These are phyloP conservation scores for Actinia tenebrosa DNA, from an alignment of 64 coral and sea anemone species.

Conservation along the genomic window DNA sequence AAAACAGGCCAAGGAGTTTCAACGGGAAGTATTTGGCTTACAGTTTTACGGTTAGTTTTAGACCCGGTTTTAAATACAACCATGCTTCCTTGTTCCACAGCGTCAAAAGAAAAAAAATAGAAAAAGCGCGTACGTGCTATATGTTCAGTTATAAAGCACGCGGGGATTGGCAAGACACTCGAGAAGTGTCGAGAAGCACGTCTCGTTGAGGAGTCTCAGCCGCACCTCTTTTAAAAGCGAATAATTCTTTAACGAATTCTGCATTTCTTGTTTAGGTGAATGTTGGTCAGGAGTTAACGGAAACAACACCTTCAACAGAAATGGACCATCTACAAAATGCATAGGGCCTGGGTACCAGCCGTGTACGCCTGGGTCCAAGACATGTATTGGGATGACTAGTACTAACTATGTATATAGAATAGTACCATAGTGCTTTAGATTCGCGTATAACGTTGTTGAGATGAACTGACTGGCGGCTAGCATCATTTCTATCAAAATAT, in stretches of 20 bases:
- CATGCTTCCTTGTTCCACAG: too few relatives aligned
- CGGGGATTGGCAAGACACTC: too few relatives aligned
- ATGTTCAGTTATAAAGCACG: too few relatives aligned
- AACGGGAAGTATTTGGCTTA: slow-evolving; percentile 53
- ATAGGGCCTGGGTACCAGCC: slow-evolving; percentile 24
- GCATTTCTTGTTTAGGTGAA: slow-evolving; percentile 3
- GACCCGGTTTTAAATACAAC: neutral
- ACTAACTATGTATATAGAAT: slow-evolving; percentile 27
- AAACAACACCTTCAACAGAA: slow-evolving; percentile 5
- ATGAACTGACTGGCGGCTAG: too few relatives aligned
- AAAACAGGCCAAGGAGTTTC: slow-evolving; percentile 29
- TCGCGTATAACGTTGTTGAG: too few relatives aligned
- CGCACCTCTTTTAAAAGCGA: too few relatives aligned
- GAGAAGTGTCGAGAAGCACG: too few relatives aligned
- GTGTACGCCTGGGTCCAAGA: slow-evolving; percentile 21
- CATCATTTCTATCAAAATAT: too few relatives aligned
- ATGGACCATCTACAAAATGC: slow-evolving; percentile 14
- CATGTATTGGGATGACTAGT: slow-evolving; percentile 3
- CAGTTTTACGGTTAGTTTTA: slow-evolving; percentile 59
- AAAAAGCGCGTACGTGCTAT: too few relatives aligned
- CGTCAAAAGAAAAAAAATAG: too few relatives aligned
- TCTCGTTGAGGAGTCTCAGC: too few relatives aligned
- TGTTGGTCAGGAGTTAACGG: slow-evolving; percentile 22
- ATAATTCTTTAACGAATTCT: too few relatives aligned
- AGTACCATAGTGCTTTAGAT: neutral